These are phyloP conservation scores for Ommatoiulus sabulosus DNA, from an alignment of 2,888 invertebrate species.

Conservation along the genomic window DNA sequence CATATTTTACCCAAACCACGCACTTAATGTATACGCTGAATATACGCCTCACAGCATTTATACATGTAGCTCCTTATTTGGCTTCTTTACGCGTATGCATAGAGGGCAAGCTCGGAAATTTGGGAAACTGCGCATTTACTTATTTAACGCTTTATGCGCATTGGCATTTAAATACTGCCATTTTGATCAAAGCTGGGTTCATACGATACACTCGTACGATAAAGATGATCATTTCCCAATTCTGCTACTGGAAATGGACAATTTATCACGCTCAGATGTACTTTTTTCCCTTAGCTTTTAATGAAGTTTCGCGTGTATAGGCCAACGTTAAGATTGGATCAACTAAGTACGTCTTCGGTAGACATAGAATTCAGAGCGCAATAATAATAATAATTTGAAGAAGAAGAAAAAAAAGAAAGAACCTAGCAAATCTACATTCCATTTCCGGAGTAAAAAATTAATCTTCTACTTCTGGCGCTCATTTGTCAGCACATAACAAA, in stretches of 20 bases:
- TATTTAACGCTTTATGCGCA: not conserved
- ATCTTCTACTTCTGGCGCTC: slow-evolving; percentile 34
- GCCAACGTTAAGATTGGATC: not conserved
- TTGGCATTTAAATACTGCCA: not conserved
- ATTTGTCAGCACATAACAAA: slow-evolving; percentile 32
- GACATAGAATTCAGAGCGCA: not conserved
- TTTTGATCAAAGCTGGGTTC: not conserved
- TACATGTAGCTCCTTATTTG: not conserved
- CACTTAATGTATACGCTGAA: not conserved
- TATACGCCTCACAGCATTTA: not conserved
- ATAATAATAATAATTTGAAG: slow-evolving; percentile 19
- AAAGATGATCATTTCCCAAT: not conserved
- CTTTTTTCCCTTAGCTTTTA: not conserved
- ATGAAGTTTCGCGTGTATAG: not conserved
- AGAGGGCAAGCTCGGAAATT: not conserved
- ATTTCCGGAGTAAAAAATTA: slow-evolving; percentile 30
- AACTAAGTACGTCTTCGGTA: not conserved
- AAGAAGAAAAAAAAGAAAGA: not conserved
- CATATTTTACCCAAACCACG: not conserved
- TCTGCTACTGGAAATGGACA: not conserved
- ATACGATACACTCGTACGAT: not conserved
- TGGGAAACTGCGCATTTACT: not conserved
- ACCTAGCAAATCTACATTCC: slow-evolving; percentile 26
- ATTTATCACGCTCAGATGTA: slow-evolving; percentile 19
- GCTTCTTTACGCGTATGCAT: not conserved